A percentile compares a stretch with the other conserved stretches of the same genome.
Conservation (phyloP, 2,888 invertebrate species). For the Argyra leucocephala region DNA sequence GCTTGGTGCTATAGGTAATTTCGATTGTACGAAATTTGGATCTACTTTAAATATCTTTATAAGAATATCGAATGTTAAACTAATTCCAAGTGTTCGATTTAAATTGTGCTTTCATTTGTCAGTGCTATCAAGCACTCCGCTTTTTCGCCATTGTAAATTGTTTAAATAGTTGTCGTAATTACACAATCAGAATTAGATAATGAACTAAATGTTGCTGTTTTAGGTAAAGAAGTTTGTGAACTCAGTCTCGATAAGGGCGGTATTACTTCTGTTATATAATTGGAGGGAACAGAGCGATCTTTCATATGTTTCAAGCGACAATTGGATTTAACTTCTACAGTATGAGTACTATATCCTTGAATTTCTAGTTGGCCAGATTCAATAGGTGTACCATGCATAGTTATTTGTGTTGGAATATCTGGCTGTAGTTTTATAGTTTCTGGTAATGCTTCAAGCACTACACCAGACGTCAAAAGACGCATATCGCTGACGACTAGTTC, state of each 20-base stretch:
- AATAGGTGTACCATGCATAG: slow-evolving; percentile 78
- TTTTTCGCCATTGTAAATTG: slow-evolving; percentile 79
- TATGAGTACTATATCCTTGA: slow-evolving; percentile 83
- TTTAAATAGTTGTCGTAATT: slow-evolving; percentile 69
- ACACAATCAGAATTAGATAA: slow-evolving; percentile 61
- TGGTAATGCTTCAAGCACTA: slow-evolving; percentile 85
- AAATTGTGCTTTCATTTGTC: slow-evolving; percentile 66
- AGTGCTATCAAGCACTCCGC: slow-evolving; percentile 73
- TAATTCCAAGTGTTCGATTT: slow-evolving; percentile 66
- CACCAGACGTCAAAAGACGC: slow-evolving; percentile 77
- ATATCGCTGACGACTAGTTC: slow-evolving; percentile 86
- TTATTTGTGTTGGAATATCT: slow-evolving; percentile 64
- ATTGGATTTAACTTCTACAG: slow-evolving; percentile 85
- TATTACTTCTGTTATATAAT: slow-evolving; percentile 74
- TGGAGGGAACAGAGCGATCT: slow-evolving; percentile 56
- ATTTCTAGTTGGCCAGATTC: slow-evolving; percentile 80
- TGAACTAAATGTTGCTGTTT: slow-evolving; percentile 65
- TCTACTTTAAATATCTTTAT: slow-evolving; percentile 75
- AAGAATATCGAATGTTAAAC: slow-evolving; percentile 64
- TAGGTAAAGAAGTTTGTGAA: slow-evolving; percentile 71
- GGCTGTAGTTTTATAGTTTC: slow-evolving; percentile 72
- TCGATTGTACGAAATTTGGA: slow-evolving; percentile 62
- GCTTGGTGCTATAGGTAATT: slow-evolving; percentile 68
- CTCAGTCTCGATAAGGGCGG: slow-evolving; percentile 75
- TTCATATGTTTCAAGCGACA: slow-evolving; percentile 73